These are phyloP conservation scores for Temnothorax unifasciatus DNA, from an alignment of 2,888 invertebrate genomes.

Conservation along the genomic window DNA sequence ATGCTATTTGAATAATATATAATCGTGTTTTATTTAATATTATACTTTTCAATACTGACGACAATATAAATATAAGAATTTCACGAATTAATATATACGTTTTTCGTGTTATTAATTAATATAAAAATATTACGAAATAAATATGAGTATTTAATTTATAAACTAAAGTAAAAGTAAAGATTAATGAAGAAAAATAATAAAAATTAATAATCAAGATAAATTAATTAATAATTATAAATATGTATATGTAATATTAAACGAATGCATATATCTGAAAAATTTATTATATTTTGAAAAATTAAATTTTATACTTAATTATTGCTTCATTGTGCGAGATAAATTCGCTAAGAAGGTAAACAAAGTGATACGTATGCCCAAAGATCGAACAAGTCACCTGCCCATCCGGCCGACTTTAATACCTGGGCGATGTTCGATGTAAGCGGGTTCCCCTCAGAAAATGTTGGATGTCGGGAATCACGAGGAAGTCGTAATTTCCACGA, in stretches of 20 bases:
- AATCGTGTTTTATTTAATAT: neutral
- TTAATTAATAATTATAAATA: neutral
- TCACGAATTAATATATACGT: neutral
- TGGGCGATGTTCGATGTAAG: slow-evolving; percentile 60
- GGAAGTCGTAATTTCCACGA: slow-evolving; percentile 77
- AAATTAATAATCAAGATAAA: neutral
- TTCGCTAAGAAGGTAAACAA: neutral
- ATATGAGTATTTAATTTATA: neutral
- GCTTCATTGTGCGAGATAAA: neutral
- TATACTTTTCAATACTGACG: neutral
- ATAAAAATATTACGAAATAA: neutral
- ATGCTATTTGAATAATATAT: neutral
- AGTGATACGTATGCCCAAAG: neutral
- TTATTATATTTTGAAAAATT: neutral
- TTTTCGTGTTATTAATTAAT: neutral
- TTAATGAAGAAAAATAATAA: neutral
- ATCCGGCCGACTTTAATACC: slow-evolving; percentile 69
- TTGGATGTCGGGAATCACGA: slow-evolving; percentile 75
- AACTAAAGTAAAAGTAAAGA: neutral
- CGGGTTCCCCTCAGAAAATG: slow-evolving; percentile 67
- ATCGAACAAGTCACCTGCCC: slow-evolving; percentile 69
- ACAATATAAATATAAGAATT: neutral
- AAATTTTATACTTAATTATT: neutral
- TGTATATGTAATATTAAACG: neutral
- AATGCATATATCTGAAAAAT: neutral